phyloP scores from a whole-genome alignment of 2,797 vertebrate species.

The Gila robusta region DNA sequence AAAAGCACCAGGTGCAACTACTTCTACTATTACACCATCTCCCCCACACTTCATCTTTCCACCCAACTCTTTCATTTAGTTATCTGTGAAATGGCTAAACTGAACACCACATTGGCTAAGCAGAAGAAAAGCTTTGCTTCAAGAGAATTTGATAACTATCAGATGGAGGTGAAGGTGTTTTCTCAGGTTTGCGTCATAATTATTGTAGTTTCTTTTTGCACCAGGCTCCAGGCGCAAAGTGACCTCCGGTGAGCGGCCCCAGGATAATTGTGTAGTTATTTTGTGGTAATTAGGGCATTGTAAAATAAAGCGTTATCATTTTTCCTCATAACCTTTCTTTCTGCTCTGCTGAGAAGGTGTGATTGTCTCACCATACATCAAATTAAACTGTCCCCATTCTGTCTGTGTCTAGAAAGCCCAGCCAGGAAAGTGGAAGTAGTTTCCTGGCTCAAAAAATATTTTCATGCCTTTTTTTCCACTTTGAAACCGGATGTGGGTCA shows the following conservation, averaged over 20 bases:
- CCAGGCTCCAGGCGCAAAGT: not conserved
- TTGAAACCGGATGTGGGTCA: constrained; percentile 72
- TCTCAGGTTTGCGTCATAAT: constrained; percentile 14
- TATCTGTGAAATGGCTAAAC: constrained; percentile 20
- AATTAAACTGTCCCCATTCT: constrained; percentile 82
- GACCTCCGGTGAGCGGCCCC: constrained; percentile 58
- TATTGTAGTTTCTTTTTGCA: constrained; percentile 18
- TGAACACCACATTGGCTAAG: not conserved
- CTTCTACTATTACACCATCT: not conserved
- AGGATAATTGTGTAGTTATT: constrained; percentile 69
- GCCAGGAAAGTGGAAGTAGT: constrained; percentile 69
- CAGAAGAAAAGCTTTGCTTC: not conserved
- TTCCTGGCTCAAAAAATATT: constrained; percentile 70
- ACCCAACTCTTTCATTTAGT: constrained; percentile 1
- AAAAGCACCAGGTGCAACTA: not conserved
- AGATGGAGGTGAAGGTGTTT: not conserved
- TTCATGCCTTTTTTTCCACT: constrained; percentile 45
- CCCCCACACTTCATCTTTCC: not conserved
- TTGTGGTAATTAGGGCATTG: constrained; percentile 73
- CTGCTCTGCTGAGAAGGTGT: constrained; percentile 79
- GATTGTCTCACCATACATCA: constrained; percentile 80
- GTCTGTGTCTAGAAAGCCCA: constrained; percentile 72
- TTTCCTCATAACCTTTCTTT: constrained; percentile 72
- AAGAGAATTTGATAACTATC: not conserved
- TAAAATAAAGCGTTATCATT: constrained; percentile 74